Evolutionary conservation across 2,888 invertebrate genomes (phyloP).

Genomic region (Agrotis ipsilon): DNA sequence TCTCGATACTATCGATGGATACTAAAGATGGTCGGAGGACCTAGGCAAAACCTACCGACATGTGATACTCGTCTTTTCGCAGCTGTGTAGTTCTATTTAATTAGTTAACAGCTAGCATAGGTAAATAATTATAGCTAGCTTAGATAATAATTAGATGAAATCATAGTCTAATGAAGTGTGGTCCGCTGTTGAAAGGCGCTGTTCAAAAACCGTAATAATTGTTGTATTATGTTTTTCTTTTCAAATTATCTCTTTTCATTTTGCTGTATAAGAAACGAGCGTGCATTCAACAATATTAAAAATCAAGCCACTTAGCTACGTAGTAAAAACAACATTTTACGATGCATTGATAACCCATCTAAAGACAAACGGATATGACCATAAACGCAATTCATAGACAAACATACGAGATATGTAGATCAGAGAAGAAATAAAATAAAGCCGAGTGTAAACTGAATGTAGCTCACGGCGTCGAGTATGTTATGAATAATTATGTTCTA

Average conservation of each 20-base stretch:
- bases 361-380: constrained; percentile 5
- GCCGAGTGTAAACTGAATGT: constrained; percentile 6
- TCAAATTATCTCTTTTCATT: neutral
- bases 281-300: neutral
- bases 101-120: too few relatives aligned
- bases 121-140: too few relatives aligned
- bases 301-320: neutral
- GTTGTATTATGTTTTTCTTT: neutral
- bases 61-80: too few relatives aligned
- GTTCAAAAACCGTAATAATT: neutral
- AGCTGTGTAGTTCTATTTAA: too few relatives aligned
- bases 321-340: too few relatives aligned
- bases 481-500: constrained; percentile 45
- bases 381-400: constrained; percentile 6
- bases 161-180: neutral
- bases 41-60: too few relatives aligned
- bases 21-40: too few relatives aligned
- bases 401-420: constrained; percentile 15
- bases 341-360: neutral
- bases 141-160: too few relatives aligned
- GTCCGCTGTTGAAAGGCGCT: neutral
- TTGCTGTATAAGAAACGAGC: too few relatives aligned
- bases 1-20: too few relatives aligned
- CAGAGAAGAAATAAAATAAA: constrained; percentile 27
- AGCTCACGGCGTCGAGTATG: constrained; percentile 28